phyloP scores from a whole-genome alignment of 2,113 vertebrate species.

The Baryphthengus martii region DNA sequence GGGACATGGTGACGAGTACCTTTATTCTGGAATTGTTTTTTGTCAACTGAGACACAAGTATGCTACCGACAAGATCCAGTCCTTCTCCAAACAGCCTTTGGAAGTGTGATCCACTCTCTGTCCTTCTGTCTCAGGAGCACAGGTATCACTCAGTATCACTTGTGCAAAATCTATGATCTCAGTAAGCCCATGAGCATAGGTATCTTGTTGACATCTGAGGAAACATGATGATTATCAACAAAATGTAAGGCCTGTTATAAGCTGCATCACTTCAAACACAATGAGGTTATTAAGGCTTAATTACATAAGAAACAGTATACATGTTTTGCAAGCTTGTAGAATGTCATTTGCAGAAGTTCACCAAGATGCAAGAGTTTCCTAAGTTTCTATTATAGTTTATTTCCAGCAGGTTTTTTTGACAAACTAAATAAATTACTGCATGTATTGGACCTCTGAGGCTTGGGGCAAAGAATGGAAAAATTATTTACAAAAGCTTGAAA shows the following conservation, averaged over 20 bases:
- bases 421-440: constrained; percentile 80
- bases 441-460: constrained; percentile 85
- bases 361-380: constrained; percentile 69
- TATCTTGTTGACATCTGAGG: constrained; percentile 65
- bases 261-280: constrained; percentile 69
- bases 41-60: neutral
- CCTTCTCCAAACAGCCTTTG: neutral
- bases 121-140: neutral
- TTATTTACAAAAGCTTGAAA: constrained; percentile 98
- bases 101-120: neutral
- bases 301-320: constrained; percentile 70
- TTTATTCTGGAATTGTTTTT: neutral
- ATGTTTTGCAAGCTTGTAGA: constrained; percentile 69
- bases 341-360: constrained; percentile 66
- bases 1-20: neutral
- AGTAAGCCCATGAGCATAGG: constrained; percentile 40
- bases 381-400: constrained; percentile 72
- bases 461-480: constrained; percentile 91
- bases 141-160: constrained; percentile 23
- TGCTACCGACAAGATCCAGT: neutral
- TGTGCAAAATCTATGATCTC: constrained; percentile 28
- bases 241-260: constrained; percentile 51
- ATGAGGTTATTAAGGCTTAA: constrained; percentile 66
- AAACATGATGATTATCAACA: constrained; percentile 63
- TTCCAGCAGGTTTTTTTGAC: constrained; percentile 77